A percentile compares a stretch with the other conserved stretches of the same genome.
Evolutionary conservation across 1,140 invertebrate genomes (phyloP).

Genomic region (Scaptomyza graminum): DNA sequence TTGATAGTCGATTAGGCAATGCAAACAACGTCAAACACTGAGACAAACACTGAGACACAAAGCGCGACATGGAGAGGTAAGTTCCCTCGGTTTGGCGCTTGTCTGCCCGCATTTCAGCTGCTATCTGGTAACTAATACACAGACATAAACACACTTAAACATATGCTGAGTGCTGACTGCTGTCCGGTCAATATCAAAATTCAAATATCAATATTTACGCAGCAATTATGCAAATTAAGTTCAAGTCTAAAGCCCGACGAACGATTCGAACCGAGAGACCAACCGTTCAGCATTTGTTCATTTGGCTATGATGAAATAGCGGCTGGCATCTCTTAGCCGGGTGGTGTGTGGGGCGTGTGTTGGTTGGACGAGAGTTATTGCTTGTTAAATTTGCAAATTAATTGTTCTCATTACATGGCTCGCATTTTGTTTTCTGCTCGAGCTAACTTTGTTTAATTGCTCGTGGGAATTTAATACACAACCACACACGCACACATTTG

Average conservation of each 20-base stretch:
- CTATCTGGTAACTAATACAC: conserved; percentile 12
- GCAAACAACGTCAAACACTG: conserved; percentile 66
- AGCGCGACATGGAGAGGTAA: conserved; percentile 7
- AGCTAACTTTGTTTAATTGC: conserved; percentile 46
- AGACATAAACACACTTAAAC: neutral
- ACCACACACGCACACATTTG: conserved; percentile 11
- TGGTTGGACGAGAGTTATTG: conserved; percentile 6
- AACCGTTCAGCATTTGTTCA: conserved; percentile 12
- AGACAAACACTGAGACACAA: conserved; percentile 25
- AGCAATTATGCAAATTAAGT: conserved; percentile 82
- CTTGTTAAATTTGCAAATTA: conserved; percentile 61
- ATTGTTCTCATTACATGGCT: conserved; percentile 76
- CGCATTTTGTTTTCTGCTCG: conserved; percentile 22
- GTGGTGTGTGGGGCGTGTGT: neutral
- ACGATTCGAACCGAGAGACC: conserved; percentile 1
- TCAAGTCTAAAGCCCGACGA: conserved; percentile 45
- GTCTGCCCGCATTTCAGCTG: neutral
- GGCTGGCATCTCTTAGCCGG: conserved; percentile 56
- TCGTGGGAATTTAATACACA: conserved; percentile 65
- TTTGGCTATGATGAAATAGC: conserved; percentile 60
- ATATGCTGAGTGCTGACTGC: conserved; percentile 35
- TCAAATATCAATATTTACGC: conserved; percentile 82
- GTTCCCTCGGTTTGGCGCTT: conserved; percentile 6
- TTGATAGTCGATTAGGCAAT: conserved; percentile 80
- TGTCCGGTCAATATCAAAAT: conserved; percentile 75